Evolutionary conservation across 2,888 invertebrate genomes (phyloP).

Genomic region (Microplitis deprimator): DNA sequence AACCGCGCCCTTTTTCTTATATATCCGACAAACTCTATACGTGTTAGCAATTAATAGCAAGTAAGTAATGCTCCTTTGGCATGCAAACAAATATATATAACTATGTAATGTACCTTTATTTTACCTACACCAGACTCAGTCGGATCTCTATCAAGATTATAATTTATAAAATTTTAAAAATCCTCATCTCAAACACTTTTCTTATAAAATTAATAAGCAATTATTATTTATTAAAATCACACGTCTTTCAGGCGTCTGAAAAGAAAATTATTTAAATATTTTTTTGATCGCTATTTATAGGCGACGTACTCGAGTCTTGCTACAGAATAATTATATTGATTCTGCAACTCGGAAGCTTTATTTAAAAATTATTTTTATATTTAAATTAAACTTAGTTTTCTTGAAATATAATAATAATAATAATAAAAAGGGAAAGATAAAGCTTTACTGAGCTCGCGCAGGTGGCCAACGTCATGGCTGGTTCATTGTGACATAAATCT

Average conservation of each 20-base stretch:
- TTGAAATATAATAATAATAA: background rate
- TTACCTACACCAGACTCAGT: constrained; percentile 4
- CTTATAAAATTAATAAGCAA: too few species aligned
- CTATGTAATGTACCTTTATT: constrained; percentile 53
- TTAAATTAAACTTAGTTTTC: background rate
- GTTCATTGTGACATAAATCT: constrained; percentile 53
- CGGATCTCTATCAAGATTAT: background rate
- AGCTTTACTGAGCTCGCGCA: constrained; percentile 43
- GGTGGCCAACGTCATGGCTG: constrained; percentile 47
- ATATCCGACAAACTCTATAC: constrained; percentile 50
- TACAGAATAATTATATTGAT: background rate
- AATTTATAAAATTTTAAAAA: too few species aligned
- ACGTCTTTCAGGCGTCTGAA: too few species aligned
- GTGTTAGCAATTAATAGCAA: constrained; percentile 65
- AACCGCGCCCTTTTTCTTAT: constrained; percentile 51
- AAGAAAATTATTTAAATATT: too few species aligned
- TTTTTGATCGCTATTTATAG: too few species aligned
- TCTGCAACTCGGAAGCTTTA: background rate
- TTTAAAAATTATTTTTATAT: constrained; percentile 4
- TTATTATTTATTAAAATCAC: too few species aligned
- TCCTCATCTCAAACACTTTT: too few species aligned
- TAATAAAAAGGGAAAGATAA: background rate
- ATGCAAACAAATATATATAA: constrained; percentile 58
- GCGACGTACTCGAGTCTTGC: too few species aligned
- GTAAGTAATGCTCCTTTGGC: constrained; percentile 64